Percentiles rank a stretch among this genome's conserved stretches.
Conservation (phyloP, 2,797 vertebrate species). For the Enteromius thamalakanensis region DNA sequence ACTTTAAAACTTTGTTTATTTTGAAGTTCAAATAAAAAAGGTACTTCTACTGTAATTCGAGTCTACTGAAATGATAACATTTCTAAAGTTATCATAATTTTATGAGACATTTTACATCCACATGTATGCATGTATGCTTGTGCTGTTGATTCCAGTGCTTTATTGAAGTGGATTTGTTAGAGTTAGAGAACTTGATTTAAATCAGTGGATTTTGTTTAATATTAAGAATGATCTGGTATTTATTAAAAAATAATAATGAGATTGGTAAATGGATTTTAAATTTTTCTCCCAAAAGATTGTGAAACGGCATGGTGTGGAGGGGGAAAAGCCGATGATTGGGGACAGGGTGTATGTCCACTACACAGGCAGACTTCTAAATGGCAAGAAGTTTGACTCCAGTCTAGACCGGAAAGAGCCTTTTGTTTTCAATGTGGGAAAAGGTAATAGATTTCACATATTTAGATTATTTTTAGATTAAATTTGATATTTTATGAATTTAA, state of each 20-base stretch:
- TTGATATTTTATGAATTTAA: neutral
- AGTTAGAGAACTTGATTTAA: neutral
- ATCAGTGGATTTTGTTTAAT: neutral
- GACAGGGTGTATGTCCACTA: slow-evolving; percentile 95
- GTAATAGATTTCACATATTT: slow-evolving; percentile 70
- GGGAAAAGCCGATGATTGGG: slow-evolving; percentile 90
- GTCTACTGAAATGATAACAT: neutral
- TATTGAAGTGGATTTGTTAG: neutral
- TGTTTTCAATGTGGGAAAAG: slow-evolving; percentile 90
- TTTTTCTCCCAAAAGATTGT: slow-evolving; percentile 79
- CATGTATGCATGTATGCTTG: neutral
- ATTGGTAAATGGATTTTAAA: neutral
- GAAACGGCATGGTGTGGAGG: slow-evolving; percentile 79
- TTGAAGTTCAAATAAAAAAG: neutral
- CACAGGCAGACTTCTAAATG: slow-evolving; percentile 88
- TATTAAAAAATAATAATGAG: slow-evolving; percentile 12
- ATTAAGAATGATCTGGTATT: slow-evolving; percentile 6
- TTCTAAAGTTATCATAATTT: neutral
- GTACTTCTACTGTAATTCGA: neutral
- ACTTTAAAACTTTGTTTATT: neutral
- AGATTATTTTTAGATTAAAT: neutral
- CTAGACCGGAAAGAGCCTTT: slow-evolving; percentile 89
- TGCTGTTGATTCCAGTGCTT: neutral
- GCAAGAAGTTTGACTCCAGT: slow-evolving; percentile 94
- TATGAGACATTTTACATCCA: neutral